Base-by-base conservation (phyloP, 2,888 invertebrate genomes). In the Ophraella communa region DNA sequence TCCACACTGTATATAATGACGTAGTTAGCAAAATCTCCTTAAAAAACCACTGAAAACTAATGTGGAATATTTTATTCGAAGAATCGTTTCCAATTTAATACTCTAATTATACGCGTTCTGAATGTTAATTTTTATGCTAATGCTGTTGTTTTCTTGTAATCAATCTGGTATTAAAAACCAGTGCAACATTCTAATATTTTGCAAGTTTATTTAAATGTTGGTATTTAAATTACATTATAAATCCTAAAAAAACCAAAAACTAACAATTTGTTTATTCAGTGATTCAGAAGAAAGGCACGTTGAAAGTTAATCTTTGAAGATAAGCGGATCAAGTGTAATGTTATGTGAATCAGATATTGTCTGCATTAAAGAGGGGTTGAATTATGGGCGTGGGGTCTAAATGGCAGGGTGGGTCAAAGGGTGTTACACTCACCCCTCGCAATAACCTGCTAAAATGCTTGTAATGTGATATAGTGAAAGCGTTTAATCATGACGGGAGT, bases 401-500 rank as follows among this genome's bases (percentile, higher is more conserved):
- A 73, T 68, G 59, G 67, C 68, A 69, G 71, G 72, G 73, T 70
- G 71, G 71, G 69, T 60, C 65, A 7, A 64, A 65, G 74, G 71
- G 74, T 71, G 74, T 67, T 62, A 59, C 59, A 53, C 47, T 53
- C 54, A 42, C 63, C 64, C 67, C 64, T 57, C 61, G 45, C 61
- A 67, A 67, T 64, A 67, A 67, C 64, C 67, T 64, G 64, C 63
- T 65, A 65, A 67, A 67, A 66, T 49, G 64, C 66, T 63, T 66
- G 64, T 66, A 63, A 66, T 56, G 23, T 20, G 52, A 30, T 45
- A 62, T 44, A 60, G 53, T 55, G 47, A 59, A 62, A 57, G 53
- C 66, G 52, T 63, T 66, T 66, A 66, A 66, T 66, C 63, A 63
- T 57, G 39, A 33, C 21, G 60, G 53, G 56, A 45, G 53, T 51